Evolutionary conservation across 2,113 vertebrate species (phyloP), one percentile per base, ranked within the genome.

Genomic region (Orycteropus afer): DNA sequence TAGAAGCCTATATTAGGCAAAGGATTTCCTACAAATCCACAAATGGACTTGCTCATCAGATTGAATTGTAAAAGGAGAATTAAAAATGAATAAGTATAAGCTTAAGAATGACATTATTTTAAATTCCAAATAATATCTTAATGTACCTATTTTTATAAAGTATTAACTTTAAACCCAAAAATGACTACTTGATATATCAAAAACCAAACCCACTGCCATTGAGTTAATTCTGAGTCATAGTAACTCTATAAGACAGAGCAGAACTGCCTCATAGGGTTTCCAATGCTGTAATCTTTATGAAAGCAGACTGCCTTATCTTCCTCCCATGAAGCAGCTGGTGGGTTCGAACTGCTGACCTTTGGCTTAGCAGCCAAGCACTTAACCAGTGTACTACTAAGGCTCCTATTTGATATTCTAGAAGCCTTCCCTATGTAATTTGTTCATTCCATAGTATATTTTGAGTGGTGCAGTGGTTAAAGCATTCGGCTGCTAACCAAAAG

Each of bases 1-100:
- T 95, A 82, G 59, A 96, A 97, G 65, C 32, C 69, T 97, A 94
- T 95, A 89, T 73, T 92, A 82, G n/a, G 55, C 40, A 90, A 91
- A 95, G 93, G 69, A 92, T 94, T 93, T 95, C 85, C 83, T 80
- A 95, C 15, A 90, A 1, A 51, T 29, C 49, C 5, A 93, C 25
- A 93, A 74, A 47, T 69, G 55, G 7, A 3, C 14, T 55, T 61
- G 82, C 22, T 88, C 53, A 32, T 71, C 34, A 51, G 29, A 78
- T 12, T 77, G 74, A 90, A 63, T 47, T 82, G 14, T 53, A 90
- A 95, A 82, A 93, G 23, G 5, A 84, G 95, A 92, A 79, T 84
- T 78, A 82, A 97, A 92, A 93, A 7, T 13, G 89, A 94, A 95
- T 57, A 91, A 93, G 86, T 79, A 29, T 9, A 96, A 20, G 23